Base-by-base conservation (phyloP, 2,797 vertebrate genomes). In the Schizopygopsis malacanthus region DNA sequence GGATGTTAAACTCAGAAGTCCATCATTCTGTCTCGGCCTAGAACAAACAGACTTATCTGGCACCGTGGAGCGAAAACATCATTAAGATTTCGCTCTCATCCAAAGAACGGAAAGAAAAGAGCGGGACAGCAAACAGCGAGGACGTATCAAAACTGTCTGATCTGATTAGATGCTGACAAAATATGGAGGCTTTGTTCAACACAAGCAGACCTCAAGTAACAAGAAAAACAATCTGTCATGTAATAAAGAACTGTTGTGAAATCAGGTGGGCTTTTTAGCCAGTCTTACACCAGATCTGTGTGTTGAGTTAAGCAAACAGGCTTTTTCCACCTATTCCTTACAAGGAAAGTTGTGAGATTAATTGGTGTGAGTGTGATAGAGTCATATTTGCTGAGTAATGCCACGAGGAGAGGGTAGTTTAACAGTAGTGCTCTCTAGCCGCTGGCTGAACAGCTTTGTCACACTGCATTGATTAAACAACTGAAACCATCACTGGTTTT, bases 101-200 rank as follows among this genome's bases (percentile, higher is more conserved):
- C 28, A 13, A 76, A 43, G 4, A 43, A 47, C 1, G 11, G 28
- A 75, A 83, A 75, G 50, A 83, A 69, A 77, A 78, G n/a, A 78
- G 56, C 37, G 61, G 13, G 22, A 83, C 59, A 77, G 45, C 82
- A 83, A 83, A 83, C 59, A 83, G 73, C 16, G 37, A 84, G 47
- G 45, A 78, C 16, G 18, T 45, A 77, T 69, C 82, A 84, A 84
- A 78, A 78, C 82, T 65, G 82, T 83, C 82, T 84, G 82, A 54
- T 77, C 61, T 84, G 72, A 77, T 84, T 77, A 77, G 59, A 67
- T 67, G 72, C 72, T 67, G 59, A 84, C 56, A 76, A 75, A 76
- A 65, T 84, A 84, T 56, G 25, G 63, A 78, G 37, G 73, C 45
- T 84, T 77, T 84, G 82, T 43, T 28, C 45, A 69, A 84, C 82